phyloP scores from a whole-genome alignment of 2,888 invertebrate genomes.

The Pseudeuparius sepicola region DNA sequence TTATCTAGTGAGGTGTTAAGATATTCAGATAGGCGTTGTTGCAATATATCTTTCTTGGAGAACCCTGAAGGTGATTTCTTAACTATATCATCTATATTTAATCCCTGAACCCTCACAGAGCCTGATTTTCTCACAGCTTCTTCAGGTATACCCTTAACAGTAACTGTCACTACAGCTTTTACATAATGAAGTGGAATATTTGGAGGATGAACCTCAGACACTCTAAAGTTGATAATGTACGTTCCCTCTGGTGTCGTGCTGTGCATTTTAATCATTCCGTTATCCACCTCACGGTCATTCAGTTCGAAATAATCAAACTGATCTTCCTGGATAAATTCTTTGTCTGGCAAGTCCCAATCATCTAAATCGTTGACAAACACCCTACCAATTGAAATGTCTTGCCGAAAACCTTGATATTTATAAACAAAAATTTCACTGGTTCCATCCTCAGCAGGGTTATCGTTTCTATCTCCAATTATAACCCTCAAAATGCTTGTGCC shows the following conservation, averaged over 20 bases:
- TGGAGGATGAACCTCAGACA: slow-evolving; percentile 56
- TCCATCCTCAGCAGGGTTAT: slow-evolving; percentile 82
- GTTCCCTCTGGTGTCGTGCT: slow-evolving; percentile 64
- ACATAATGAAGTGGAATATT: slow-evolving; percentile 58
- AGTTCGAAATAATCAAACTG: slow-evolving; percentile 60
- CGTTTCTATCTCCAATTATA: slow-evolving; percentile 90
- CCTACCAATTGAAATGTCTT: slow-evolving; percentile 76
- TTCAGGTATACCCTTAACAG: slow-evolving; percentile 78
- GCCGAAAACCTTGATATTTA: slow-evolving; percentile 80
- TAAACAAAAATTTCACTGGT: slow-evolving; percentile 88
- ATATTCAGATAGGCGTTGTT: slow-evolving; percentile 52
- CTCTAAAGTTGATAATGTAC: slow-evolving; percentile 64
- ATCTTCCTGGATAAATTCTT: slow-evolving; percentile 55
- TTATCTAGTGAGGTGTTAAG: slow-evolving; percentile 71
- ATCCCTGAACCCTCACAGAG: slow-evolving; percentile 73
- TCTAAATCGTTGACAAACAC: slow-evolving; percentile 92
- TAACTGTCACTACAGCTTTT: slow-evolving; percentile 75
- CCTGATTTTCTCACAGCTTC: slow-evolving; percentile 90
- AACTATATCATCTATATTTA: slow-evolving; percentile 81
- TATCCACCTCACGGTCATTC: slow-evolving; percentile 51
- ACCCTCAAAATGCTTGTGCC: slow-evolving; percentile 78
- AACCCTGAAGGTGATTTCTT: slow-evolving; percentile 40
- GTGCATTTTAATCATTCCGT: slow-evolving; percentile 82
- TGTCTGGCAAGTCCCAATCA: slow-evolving; percentile 94
- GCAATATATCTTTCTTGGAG: slow-evolving; percentile 62